These are phyloP conservation scores for Pristis pectinata DNA, from an alignment of 2,797 vertebrate genomes.

Conservation along the genomic window DNA sequence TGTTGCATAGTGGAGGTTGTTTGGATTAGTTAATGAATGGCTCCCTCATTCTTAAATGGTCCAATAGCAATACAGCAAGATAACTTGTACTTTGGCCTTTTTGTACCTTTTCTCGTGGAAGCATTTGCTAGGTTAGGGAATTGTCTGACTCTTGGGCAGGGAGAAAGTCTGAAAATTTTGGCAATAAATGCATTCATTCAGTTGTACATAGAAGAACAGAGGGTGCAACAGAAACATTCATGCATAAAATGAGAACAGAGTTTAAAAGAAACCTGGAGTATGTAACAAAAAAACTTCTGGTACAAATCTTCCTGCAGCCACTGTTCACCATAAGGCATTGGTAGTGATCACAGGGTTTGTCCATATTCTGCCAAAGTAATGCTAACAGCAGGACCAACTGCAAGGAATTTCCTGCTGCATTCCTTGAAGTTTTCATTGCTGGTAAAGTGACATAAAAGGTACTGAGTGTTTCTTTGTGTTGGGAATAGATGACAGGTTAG, in stretches of 20 bases:
- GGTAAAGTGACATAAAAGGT: neutral
- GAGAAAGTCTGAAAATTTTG: neutral
- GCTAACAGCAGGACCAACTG: neutral
- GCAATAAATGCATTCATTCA: neutral
- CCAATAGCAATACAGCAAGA: neutral
- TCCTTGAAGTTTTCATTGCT: neutral
- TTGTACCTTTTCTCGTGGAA: neutral
- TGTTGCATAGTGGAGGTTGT: neutral
- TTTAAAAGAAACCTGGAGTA: neutral
- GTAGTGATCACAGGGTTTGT: neutral
- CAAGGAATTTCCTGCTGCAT: neutral
- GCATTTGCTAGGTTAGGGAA: neutral
- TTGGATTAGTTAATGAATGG: neutral
- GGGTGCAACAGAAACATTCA: neutral
- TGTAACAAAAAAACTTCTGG: neutral
- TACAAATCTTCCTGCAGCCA: neutral
- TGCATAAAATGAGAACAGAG: neutral
- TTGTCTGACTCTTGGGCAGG: neutral
- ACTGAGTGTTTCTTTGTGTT: neutral
- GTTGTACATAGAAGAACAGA: neutral
- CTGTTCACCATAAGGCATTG: neutral
- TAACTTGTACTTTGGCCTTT: neutral
- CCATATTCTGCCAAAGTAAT: neutral
- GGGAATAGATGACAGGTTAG: neutral
- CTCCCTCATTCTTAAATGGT: neutral